phyloP scores from a whole-genome alignment of 2,888 invertebrate genomes.

The Odontomyia ornata region DNA sequence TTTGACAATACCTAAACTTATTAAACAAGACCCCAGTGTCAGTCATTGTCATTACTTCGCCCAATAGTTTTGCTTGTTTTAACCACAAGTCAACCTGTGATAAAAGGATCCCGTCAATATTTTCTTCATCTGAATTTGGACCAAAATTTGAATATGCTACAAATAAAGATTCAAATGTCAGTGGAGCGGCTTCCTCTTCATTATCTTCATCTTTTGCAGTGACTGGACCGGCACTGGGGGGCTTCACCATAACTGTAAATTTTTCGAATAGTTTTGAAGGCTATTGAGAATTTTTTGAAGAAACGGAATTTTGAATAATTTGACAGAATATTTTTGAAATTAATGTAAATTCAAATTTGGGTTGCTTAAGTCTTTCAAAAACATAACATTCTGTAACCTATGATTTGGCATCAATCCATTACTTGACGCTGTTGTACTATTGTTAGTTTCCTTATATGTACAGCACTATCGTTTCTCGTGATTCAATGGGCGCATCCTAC shows the following conservation, averaged over 20 bases:
- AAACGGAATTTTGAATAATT: neutral
- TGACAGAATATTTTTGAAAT: neutral
- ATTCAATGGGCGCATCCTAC: too few species aligned
- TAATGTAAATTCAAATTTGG: too few species aligned
- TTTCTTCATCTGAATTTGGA: neutral
- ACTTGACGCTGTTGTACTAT: too few species aligned
- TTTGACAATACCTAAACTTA: constrained; percentile 13
- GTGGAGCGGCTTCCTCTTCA: neutral
- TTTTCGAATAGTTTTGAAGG: neutral
- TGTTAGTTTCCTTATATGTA: too few species aligned
- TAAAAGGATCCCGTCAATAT: constrained; percentile 13
- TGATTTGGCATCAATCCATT: too few species aligned
- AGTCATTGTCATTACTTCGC: neutral
- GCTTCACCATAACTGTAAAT: neutral
- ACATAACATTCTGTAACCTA: too few species aligned
- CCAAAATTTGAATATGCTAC: constrained; percentile 28
- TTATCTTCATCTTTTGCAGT: neutral
- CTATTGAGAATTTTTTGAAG: neutral
- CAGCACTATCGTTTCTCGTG: too few species aligned
- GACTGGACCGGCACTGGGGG: neutral
- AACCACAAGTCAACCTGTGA: constrained; percentile 37
- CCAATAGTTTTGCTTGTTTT: constrained; percentile 26
- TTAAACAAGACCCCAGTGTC: constrained; percentile 31
- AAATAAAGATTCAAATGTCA: constrained; percentile 26
- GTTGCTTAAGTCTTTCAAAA: too few species aligned